These are phyloP conservation scores for Palaemon carinicauda DNA, from an alignment of 1,140 invertebrate genomes.

Conservation along the genomic window DNA sequence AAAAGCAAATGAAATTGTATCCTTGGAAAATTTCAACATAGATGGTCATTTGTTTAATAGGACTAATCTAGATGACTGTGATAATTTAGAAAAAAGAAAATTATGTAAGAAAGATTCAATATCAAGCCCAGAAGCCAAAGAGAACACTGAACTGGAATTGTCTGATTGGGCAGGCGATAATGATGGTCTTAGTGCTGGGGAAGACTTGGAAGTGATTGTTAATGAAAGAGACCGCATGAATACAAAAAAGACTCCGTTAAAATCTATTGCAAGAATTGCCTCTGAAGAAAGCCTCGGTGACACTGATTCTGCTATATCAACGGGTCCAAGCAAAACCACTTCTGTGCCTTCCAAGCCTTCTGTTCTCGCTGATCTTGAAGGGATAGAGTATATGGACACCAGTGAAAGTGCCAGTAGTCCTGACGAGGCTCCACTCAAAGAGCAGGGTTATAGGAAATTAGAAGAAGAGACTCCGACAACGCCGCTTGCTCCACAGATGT, in stretches of 20 bases:
- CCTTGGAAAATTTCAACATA: no score
- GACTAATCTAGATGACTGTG: background rate
- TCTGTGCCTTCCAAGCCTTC: conserved; percentile 45
- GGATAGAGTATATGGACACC: conserved; percentile 78
- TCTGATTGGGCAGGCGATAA: conserved; percentile 85
- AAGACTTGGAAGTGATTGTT: conserved; percentile 74
- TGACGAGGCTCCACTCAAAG: conserved; percentile 51
- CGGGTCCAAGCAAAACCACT: conserved; percentile 26
- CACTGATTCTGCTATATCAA: conserved; percentile 53
- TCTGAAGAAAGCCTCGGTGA: conserved; percentile 57
- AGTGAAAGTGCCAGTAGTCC: conserved; percentile 60
- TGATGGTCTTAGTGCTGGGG: conserved; percentile 74
- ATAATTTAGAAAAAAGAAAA: background rate
- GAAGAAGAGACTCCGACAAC: conserved; percentile 41
- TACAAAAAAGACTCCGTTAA: background rate
- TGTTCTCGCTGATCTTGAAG: conserved; percentile 64
- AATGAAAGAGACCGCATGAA: conserved; percentile 62
- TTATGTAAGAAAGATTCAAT: conserved; percentile 24
- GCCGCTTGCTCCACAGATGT: conserved; percentile 34
- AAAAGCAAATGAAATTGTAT: no score
- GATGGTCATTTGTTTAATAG: no score
- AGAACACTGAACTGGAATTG: conserved; percentile 81
- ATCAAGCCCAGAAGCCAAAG: conserved; percentile 65
- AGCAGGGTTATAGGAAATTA: conserved; percentile 34
- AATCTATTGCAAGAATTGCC: conserved; percentile 47